These are phyloP conservation scores for Uria aalge DNA, from an alignment of 2,113 vertebrate genomes.

Conservation along the genomic window DNA sequence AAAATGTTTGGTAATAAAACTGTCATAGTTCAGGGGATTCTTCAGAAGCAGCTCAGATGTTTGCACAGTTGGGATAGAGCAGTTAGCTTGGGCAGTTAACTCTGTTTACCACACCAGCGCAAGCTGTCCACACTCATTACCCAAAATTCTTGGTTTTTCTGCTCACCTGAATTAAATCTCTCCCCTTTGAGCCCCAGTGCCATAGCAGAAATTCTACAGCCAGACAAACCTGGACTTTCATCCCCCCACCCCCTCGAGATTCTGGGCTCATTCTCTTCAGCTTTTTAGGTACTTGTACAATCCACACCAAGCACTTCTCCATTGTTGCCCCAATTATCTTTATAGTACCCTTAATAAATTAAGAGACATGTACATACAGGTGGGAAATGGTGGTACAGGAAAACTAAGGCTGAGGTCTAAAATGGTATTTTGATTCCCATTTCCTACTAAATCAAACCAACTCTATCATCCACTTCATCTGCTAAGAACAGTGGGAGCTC, in stretches of 20 bases:
- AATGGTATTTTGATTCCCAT: neutral
- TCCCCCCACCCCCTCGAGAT: fast-evolving
- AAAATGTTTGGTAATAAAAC: neutral
- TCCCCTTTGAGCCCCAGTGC: neutral
- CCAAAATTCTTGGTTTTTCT: neutral
- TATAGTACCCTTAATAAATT: neutral
- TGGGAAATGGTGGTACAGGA: neutral
- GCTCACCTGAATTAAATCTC: neutral
- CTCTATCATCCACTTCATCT: constrained; percentile 50
- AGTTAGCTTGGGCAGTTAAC: neutral
- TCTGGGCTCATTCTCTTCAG: neutral
- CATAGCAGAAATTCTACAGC: neutral
- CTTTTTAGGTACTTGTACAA: neutral
- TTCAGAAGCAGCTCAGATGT: neutral
- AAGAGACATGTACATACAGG: neutral
- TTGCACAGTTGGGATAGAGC: neutral
- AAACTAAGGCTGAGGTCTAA: neutral
- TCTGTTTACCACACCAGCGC: neutral
- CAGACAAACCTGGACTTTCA: neutral
- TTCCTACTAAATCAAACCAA: constrained; percentile 2
- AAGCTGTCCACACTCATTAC: neutral
- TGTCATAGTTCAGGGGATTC: neutral
- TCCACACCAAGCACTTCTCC: neutral
- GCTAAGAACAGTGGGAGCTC: constrained; percentile 23
- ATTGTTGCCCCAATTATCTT: neutral